These are phyloP conservation scores for Agrochola lota DNA, from an alignment of 2,888 invertebrate species.

Conservation along the genomic window DNA sequence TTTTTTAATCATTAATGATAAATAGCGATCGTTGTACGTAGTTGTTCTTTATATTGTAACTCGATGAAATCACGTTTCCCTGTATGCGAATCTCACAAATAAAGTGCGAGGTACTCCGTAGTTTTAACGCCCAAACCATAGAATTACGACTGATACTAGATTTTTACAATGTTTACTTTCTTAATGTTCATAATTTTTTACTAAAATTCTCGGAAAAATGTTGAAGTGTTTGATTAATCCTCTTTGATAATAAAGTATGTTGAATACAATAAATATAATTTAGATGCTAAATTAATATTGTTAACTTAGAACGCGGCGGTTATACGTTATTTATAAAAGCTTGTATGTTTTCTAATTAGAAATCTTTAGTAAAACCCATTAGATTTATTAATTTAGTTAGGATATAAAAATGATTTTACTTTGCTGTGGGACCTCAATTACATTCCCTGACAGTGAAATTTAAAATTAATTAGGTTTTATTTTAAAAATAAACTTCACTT, in stretches of 20 bases:
- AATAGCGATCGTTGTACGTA: slow-evolving; percentile 60
- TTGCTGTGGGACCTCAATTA: slow-evolving; percentile 45
- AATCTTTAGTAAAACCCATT: slow-evolving; percentile 46
- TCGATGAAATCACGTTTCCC: slow-evolving; percentile 40
- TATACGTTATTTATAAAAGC: slow-evolving; percentile 48
- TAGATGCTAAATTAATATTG: slow-evolving; percentile 49
- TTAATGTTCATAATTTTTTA: slow-evolving; percentile 59
- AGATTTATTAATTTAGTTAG: slow-evolving; percentile 51
- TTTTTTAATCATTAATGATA: slow-evolving; percentile 59
- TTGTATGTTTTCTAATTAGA: slow-evolving; percentile 49
- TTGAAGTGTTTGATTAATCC: slow-evolving; percentile 44
- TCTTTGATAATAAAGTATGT: slow-evolving; percentile 51
- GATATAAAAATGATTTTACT: slow-evolving; percentile 37
- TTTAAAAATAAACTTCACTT: slow-evolving; percentile 1
- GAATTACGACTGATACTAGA: slow-evolving; percentile 58
- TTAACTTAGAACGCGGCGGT: slow-evolving; percentile 51
- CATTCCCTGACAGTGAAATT: slow-evolving; percentile 50
- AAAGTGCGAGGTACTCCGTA: slow-evolving; percentile 39
- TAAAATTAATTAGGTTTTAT: neutral
- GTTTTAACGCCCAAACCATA: slow-evolving; percentile 49
- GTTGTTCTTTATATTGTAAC: slow-evolving; percentile 56
- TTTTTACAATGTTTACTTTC: slow-evolving; percentile 58
- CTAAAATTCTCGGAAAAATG: slow-evolving; percentile 34
- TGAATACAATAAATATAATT: slow-evolving; percentile 48
- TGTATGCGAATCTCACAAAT: slow-evolving; percentile 58